phyloP scores from a whole-genome alignment of 2,888 invertebrate species.

The Drosophila austrosaltans region DNA sequence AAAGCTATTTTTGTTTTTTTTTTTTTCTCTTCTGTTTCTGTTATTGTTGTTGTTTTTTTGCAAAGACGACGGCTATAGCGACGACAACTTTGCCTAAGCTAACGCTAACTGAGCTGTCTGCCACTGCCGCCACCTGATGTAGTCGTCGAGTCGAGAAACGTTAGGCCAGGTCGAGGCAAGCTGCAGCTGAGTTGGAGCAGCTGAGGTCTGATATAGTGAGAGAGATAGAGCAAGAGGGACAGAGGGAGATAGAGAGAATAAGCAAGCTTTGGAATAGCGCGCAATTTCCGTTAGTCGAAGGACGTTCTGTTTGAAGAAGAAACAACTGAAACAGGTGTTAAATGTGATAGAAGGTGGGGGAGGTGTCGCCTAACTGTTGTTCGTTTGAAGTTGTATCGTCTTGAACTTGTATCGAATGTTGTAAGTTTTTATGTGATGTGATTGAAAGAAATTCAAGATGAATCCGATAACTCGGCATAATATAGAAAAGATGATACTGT shows the following conservation, averaged over 20 bases:
- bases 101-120: conserved; percentile 6
- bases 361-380: not conserved
- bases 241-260: conserved; percentile 18
- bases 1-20: conserved; percentile 45
- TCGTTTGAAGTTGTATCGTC: conserved; percentile 10
- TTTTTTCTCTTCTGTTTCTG: conserved; percentile 30
- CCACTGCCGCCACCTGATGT: conserved; percentile 41
- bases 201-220: conserved; percentile 20
- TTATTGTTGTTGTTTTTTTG: conserved; percentile 17
- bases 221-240: conserved; percentile 15
- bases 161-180: conserved; percentile 44
- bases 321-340: not conserved
- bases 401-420: conserved; percentile 12
- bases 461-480: not conserved
- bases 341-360: not conserved
- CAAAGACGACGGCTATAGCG: conserved; percentile 35
- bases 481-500: not conserved
- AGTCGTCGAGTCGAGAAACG: conserved; percentile 37
- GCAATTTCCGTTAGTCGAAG: conserved; percentile 20
- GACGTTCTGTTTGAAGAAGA: not conserved
- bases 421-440: not conserved
- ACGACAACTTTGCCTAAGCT: conserved; percentile 9
- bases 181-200: conserved; percentile 30
- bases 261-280: conserved; percentile 24
- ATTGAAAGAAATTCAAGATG: conserved; percentile 6